Conservation (phyloP, 2,113 vertebrate genomes). For the Oreochromis aureus region DNA sequence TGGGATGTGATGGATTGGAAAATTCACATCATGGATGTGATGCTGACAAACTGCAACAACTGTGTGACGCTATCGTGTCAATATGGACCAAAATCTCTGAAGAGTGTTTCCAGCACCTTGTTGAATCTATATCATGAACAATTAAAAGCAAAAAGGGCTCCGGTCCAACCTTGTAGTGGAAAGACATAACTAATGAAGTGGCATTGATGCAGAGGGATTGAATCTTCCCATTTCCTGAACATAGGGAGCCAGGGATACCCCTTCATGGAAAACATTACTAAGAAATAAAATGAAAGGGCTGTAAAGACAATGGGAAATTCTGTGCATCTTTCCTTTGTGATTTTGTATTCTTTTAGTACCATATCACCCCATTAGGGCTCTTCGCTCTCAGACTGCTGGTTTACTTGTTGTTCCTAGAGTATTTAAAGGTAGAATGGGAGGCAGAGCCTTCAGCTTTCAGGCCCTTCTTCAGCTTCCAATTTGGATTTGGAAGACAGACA, state of each 20-base stretch:
- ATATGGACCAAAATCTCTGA: too few relatives aligned
- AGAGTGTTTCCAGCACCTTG: too few relatives aligned
- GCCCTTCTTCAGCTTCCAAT: not conserved
- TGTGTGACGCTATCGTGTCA: not conserved
- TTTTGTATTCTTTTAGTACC: not conserved
- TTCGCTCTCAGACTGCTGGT: not conserved
- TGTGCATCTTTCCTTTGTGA: not conserved
- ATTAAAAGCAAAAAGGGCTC: too few relatives aligned
- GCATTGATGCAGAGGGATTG: too few relatives aligned
- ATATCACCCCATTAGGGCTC: not conserved
- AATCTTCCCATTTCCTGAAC: not conserved
- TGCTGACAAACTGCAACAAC: not conserved
- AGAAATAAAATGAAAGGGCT: not conserved
- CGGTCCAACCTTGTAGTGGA: too few relatives aligned
- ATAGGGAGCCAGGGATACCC: not conserved
- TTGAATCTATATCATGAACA: too few relatives aligned
- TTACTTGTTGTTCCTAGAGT: not conserved
- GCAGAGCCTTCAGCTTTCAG: not conserved
- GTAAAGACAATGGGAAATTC: not conserved
- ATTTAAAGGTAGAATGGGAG: not conserved
- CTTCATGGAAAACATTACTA: not conserved
- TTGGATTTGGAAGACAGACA: not conserved
- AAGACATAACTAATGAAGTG: too few relatives aligned
- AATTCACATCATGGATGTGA: not conserved
- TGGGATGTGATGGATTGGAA: not conserved